Conservation (phyloP, 2,113 vertebrate species). For the Salvelinus alpinus region DNA sequence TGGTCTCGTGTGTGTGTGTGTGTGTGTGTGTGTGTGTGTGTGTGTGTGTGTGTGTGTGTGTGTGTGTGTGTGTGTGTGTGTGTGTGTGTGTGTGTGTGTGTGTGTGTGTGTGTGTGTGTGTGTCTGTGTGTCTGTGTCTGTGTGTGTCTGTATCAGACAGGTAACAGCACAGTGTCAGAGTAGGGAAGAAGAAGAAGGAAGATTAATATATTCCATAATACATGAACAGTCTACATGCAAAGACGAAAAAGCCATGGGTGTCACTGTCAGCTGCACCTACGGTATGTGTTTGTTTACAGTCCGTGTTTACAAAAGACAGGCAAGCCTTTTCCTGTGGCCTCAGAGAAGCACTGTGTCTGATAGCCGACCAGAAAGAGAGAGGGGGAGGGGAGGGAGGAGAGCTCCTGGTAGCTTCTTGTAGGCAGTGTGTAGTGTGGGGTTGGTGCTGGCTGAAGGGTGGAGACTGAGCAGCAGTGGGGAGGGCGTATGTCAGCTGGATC, state of each 20-base stretch:
- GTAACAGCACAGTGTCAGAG: neutral
- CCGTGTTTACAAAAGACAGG: slow-evolving; percentile 47
- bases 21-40: too few relatives aligned
- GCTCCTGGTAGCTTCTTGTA: slow-evolving; percentile 51
- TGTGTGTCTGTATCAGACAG: neutral
- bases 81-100: slow-evolving; percentile 5
- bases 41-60: too few relatives aligned
- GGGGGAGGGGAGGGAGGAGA: slow-evolving; percentile 21
- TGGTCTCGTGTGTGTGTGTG: too few relatives aligned
- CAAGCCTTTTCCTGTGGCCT: slow-evolving; percentile 57
- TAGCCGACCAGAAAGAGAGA: slow-evolving; percentile 19
- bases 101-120: neutral
- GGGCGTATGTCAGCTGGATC: slow-evolving; percentile 57
- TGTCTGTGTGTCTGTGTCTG: neutral
- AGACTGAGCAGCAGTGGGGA: slow-evolving; percentile 61
- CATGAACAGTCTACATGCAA: neutral
- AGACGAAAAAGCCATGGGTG: neutral
- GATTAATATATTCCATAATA: neutral
- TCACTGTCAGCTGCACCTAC: slow-evolving; percentile 14
- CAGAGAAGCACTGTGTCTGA: slow-evolving; percentile 44
- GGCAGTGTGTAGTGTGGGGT: slow-evolving; percentile 32
- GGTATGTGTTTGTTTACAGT: slow-evolving; percentile 54
- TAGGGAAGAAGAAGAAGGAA: neutral
- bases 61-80: too few relatives aligned
- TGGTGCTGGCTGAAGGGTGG: slow-evolving; percentile 65